Conservation (phyloP, 2,888 invertebrate genomes). For the Dryadula phaetusa region DNA sequence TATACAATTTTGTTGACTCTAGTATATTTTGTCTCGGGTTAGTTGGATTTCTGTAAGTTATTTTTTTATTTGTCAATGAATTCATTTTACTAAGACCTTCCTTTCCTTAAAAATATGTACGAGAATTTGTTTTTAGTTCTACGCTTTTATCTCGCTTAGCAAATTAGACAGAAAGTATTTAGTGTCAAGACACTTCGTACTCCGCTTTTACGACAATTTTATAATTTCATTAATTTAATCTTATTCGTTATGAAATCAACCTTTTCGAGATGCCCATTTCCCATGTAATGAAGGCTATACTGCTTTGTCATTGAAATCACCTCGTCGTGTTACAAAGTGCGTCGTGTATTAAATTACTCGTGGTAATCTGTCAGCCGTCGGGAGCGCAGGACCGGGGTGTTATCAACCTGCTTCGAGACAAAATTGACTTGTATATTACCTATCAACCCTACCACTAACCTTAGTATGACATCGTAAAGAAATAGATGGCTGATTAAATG, state of each 20-base stretch:
- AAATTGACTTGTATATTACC: conserved; percentile 37
- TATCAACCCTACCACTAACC: conserved; percentile 5
- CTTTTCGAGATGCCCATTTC: conserved; percentile 4
- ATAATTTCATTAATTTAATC: not conserved
- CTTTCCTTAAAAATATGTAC: no score
- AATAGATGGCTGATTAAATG: conserved; percentile 21
- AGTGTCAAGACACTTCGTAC: no score
- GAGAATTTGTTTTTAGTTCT: no score
- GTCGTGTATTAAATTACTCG: conserved; percentile 54
- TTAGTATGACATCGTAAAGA: conserved; percentile 13
- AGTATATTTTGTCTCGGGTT: not conserved
- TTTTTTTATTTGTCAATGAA: not conserved
- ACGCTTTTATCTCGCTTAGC: no score
- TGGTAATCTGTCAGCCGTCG: conserved; percentile 52
- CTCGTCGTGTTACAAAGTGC: conserved; percentile 53
- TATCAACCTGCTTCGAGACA: conserved; percentile 42
- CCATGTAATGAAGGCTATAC: conserved; percentile 29
- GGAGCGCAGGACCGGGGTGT: conserved; percentile 42
- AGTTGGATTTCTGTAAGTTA: not conserved
- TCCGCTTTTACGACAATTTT: not conserved
- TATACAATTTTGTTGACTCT: not conserved
- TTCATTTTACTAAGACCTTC: not conserved
- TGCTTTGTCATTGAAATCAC: conserved; percentile 55
- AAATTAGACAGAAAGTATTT: no score
- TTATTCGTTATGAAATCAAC: not conserved